These are phyloP conservation scores for Himalopsyche tibetana DNA, from an alignment of 2,888 invertebrate species.

Conservation along the genomic window DNA sequence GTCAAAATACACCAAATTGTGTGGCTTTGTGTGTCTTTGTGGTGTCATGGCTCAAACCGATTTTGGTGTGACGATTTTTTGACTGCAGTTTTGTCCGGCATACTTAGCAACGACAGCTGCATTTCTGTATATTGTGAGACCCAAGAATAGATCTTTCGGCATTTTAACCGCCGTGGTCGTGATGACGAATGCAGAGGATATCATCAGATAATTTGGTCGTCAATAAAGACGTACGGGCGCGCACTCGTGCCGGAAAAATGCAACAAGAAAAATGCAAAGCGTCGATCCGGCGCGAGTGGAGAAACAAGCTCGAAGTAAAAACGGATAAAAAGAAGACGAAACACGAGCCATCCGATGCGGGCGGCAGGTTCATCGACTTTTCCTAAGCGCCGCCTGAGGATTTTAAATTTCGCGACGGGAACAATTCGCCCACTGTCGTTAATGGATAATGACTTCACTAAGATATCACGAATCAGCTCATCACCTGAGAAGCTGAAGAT, in stretches of 20 bases:
- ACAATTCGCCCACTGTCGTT: not conserved
- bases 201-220: not conserved
- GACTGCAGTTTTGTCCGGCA: not conserved
- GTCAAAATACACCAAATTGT: too few relatives aligned
- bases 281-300: not conserved
- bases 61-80: not conserved
- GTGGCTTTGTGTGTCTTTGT: too few relatives aligned
- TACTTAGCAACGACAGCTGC: conserved; percentile 2
- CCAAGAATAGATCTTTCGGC: not conserved
- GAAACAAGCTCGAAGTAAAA: not conserved
- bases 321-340: conserved; percentile 22
- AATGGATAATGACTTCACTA: too few relatives aligned
- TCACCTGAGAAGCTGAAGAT: too few relatives aligned
- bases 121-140: not conserved
- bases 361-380: conserved; percentile 43
- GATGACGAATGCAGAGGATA: conserved; percentile 18
- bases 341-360: conserved; percentile 39
- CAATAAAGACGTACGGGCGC: conserved; percentile 6
- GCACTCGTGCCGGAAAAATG: conserved; percentile 10
- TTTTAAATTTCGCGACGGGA: not conserved
- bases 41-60: too few relatives aligned
- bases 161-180: not conserved
- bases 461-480: too few relatives aligned
- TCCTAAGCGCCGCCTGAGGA: conserved; percentile 12
- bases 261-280: conserved; percentile 26